Evolutionary conservation across 1,140 invertebrate genomes (phyloP), one percentile per base, ranked within the genome.

Genomic region (Calliphora vicina): DNA sequence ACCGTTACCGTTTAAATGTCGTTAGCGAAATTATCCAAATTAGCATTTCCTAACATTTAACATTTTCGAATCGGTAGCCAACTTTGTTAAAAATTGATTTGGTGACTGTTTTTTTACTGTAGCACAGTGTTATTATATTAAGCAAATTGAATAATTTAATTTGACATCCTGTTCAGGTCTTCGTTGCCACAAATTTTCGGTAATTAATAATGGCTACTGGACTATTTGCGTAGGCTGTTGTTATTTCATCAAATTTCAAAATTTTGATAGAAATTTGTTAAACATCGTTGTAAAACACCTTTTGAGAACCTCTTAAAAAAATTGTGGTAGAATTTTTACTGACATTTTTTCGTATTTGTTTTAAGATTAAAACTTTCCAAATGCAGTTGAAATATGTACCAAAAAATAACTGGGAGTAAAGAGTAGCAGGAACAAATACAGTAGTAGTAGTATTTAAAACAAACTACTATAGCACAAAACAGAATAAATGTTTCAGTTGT

Each of bases 291-390:
- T n/a, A 9, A 74, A 74, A 74, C 27, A 74, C 72, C 35, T 74
- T 74, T 35, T 8, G 10, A n/a, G 26, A 74, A 74, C 27, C 72
- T n/a, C 13, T 74, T 74, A 35, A 12, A 74, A 42, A 29, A 74
- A 74, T 35, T 74, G 17, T 74, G 12, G 35, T 1, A 6, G 12
- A 74, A 35, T 74, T 74, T 29, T 50, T 4, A 43, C 6, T 35
- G 4, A 2, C 5, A n/a, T 35, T 6, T 50, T 74, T 74, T 29
- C 17, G 25, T 74, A 29, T 74, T 74, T 74, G 72, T 29, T 74
- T 74, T 74, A 42, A 74, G 72, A 74, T 74, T 74, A 74, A 74
- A 74, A 74, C 72, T 74, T 74, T 35, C 12, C 1, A 74, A 74
- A 74, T 42, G 27, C 35, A 35, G 35, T 10, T 35, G 35, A 35